Percentiles rank a stretch among this genome's conserved stretches.
Conservation (phyloP, 1,140 invertebrate genomes). For the Zaprionus ornatus region DNA sequence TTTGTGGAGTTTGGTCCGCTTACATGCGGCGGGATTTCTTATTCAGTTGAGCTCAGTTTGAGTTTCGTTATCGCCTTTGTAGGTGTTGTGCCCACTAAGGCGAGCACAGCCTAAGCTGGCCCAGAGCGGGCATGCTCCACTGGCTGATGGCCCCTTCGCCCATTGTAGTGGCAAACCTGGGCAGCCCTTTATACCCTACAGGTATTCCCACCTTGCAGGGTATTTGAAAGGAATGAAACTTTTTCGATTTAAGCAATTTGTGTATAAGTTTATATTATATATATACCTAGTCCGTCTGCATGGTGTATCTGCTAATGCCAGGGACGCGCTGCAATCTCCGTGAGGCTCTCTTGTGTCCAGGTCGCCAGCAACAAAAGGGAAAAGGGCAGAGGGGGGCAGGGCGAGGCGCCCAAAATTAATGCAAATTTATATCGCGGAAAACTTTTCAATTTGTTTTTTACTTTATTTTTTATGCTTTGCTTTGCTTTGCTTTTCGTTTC, state of each 20-base stretch:
- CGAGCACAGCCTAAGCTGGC: not conserved
- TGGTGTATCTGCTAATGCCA: constrained; percentile 26
- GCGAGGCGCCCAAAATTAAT: constrained; percentile 61
- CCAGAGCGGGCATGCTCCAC: not conserved
- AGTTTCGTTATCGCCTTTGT: constrained; percentile 66
- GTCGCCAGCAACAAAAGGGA: not conserved
- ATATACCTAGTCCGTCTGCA: constrained; percentile 6
- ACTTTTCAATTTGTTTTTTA: constrained; percentile 76
- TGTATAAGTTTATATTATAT: constrained; percentile 21
- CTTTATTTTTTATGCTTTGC: constrained; percentile 14
- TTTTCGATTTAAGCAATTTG: constrained; percentile 81
- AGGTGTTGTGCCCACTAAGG: constrained; percentile 42
- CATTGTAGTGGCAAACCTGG: too few species aligned
- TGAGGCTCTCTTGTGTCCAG: not conserved
- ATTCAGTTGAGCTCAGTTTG: constrained; percentile 52
- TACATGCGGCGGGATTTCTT: constrained; percentile 37
- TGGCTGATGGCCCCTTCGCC: not conserved
- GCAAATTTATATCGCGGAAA: constrained; percentile 77
- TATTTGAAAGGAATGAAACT: constrained; percentile 55
- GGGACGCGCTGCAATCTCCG: not conserved
- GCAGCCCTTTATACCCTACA: not conserved
- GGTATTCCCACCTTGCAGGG: not conserved
- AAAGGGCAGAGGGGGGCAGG: not conserved
- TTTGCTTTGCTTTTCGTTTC: not conserved
- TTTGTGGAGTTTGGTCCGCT: constrained; percentile 14